Evolutionary conservation across 2,888 invertebrate species (phyloP).

Genomic region (Endomychus coccineus): DNA sequence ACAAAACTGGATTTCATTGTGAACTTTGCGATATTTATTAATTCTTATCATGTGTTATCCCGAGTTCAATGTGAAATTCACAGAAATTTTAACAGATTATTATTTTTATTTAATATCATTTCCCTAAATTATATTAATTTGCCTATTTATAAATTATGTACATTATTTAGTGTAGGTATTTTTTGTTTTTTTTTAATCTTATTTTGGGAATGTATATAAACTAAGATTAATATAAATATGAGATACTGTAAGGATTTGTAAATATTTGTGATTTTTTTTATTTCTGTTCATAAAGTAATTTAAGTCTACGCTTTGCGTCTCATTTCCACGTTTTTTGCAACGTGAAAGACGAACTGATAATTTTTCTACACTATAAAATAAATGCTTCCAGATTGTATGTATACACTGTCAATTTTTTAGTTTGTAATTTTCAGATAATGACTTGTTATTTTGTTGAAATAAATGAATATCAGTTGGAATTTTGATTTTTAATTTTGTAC

Average conservation of each 20-base stretch:
- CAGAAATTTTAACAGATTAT: too few species aligned
- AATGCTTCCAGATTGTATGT: conserved; percentile 38
- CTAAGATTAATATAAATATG: too few species aligned
- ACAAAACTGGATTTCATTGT: too few species aligned
- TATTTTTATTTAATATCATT: too few species aligned
- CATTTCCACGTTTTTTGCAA: conserved; percentile 1
- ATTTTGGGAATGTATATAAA: conserved; percentile 1
- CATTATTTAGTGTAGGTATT: too few species aligned
- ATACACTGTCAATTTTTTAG: conserved; percentile 43
- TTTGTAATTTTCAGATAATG: conserved; percentile 41
- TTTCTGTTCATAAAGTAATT: conserved; percentile 37
- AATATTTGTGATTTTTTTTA: conserved; percentile 41
- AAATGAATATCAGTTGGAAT: conserved; percentile 43
- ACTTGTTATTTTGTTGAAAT: conserved; percentile 45
- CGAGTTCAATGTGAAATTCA: too few species aligned
- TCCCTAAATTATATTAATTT: too few species aligned
- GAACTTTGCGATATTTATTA: too few species aligned
- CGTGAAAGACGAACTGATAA: conserved; percentile 37
- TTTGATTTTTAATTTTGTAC: conserved; percentile 18
- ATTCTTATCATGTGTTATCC: too few species aligned
- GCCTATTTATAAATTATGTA: too few species aligned
- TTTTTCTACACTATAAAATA: conserved; percentile 37
- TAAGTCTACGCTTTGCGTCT: conserved; percentile 33
- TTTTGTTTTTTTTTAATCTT: background rate
- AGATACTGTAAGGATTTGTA: conserved; percentile 37